Base-by-base conservation (phyloP, 2,797 vertebrate species). In the Mastacembelus armatus region DNA sequence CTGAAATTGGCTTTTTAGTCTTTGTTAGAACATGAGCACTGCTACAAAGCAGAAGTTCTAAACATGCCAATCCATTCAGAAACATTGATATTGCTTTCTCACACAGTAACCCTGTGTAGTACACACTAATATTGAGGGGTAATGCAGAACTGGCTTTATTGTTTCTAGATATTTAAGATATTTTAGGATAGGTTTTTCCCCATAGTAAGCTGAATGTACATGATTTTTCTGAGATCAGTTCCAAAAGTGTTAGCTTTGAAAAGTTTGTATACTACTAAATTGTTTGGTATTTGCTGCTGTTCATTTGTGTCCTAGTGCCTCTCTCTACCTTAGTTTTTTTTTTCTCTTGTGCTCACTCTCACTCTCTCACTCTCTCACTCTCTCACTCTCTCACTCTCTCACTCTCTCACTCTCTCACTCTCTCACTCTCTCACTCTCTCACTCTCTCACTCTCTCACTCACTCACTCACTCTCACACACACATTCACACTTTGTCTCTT, bases 61-160 rank as follows among this genome's bases (percentile, higher is more conserved):
- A 72, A 66, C 70, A 62, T 57, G 48, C 43, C 67, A 66, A 75
- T 79, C 63, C 73, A 58, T 49, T 66, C 64, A 45, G 57, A 69
- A 69, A 69, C 49, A 45, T 2, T 22, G 29, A 27, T 27, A 14
- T 43, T 39, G 27, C 36, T 47, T 66, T 72, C 19, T 43, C 67
- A 51, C 14, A 55, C n/a, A n/a, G n/a, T n/a, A n/a, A n/a, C n/a
- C n/a, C n/a, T n/a, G n/a, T n/a, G n/a, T n/a, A n/a, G n/a, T n/a
- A n/a, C n/a, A 78, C 77, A 68, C 55, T 65, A 5, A 51, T 33
- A 27, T 56, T 1, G 48, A 43, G 65, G 26, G 19, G 21, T 21
- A 27, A 40, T 49, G 27, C 35, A 47, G 29, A 45, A 12, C 42
- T 51, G 36, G 66, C 51, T 66, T 29, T 9, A 14, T 5, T 40